A percentile compares a stretch with the other conserved stretches of the same genome.
phyloP scores from a whole-genome alignment of 1,140 invertebrate species.

The Tribolium castaneum region DNA sequence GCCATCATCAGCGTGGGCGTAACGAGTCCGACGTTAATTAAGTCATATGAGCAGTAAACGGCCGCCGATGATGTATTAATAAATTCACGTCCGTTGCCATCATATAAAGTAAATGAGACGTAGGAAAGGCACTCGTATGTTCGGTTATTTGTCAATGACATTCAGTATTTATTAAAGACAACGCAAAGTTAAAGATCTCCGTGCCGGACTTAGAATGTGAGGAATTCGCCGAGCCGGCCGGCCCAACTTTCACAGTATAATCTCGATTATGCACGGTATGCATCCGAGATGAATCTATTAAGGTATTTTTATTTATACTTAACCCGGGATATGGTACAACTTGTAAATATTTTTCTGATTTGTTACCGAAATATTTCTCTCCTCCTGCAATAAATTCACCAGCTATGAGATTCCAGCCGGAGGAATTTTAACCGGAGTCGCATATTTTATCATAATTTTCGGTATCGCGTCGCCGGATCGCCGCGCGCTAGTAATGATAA shows the following conservation, averaged over 20 bases:
- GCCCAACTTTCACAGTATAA: constrained; percentile 53
- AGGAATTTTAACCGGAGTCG: constrained; percentile 39
- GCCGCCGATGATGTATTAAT: constrained; percentile 52
- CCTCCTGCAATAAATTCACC: constrained; percentile 43
- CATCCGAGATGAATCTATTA: constrained; percentile 50
- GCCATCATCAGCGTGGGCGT: not conserved
- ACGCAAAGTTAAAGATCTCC: constrained; percentile 58
- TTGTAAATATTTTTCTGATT: constrained; percentile 44
- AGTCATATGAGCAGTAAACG: not conserved
- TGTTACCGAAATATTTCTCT: constrained; percentile 42
- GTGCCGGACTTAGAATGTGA: constrained; percentile 55
- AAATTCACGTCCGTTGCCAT: constrained; percentile 50
- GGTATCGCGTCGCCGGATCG: constrained; percentile 10
- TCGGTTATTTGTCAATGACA: constrained; percentile 61
- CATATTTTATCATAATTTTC: constrained; percentile 44
- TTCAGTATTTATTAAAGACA: constrained; percentile 60
- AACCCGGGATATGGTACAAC: constrained; percentile 22
- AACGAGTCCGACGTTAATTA: constrained; percentile 27
- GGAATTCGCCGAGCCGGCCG: constrained; percentile 54
- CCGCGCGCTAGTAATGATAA: not conserved
- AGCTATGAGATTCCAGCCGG: constrained; percentile 39
- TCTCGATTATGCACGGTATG: constrained; percentile 49
- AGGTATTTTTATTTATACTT: constrained; percentile 45
- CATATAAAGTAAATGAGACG: constrained; percentile 59
- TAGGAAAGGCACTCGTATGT: constrained; percentile 54